These are phyloP conservation scores for Hemiprocne comata DNA, from an alignment of 2,113 vertebrate genomes.

Conservation along the genomic window DNA sequence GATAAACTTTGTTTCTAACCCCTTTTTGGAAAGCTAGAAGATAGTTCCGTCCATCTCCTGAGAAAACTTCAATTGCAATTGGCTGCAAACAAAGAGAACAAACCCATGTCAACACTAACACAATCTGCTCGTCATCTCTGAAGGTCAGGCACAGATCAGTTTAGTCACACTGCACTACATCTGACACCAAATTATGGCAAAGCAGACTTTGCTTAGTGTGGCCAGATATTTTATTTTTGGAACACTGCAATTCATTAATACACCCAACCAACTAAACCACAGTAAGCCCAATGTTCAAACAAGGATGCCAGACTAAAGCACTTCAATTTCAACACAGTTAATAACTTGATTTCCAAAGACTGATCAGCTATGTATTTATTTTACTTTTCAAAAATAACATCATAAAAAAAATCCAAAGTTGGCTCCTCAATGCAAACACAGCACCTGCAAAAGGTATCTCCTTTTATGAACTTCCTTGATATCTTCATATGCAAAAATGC, in stretches of 20 bases:
- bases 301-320: neutral
- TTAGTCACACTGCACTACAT: neutral
- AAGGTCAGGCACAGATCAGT: neutral
- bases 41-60: conserved; percentile 97
- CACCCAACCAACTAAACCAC: neutral
- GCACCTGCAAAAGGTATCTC: conserved; percentile 94
- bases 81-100: conserved; percentile 78
- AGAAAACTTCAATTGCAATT: conserved; percentile 98
- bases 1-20: conserved; percentile 98
- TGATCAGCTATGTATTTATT: neutral
- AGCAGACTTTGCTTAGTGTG: neutral
- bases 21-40: conserved; percentile 97
- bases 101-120: neutral
- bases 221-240: neutral
- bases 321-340: neutral
- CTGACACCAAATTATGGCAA: neutral
- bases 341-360: neutral
- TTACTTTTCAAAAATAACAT: neutral
- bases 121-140: neutral
- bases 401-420: fast-evolving
- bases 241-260: neutral
- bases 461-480: conserved; percentile 99
- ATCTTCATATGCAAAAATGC: conserved; percentile 98
- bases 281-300: neutral
- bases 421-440: neutral